These are phyloP conservation scores for Drosophila serrata DNA, from an alignment of 1,140 invertebrate species.

Conservation along the genomic window DNA sequence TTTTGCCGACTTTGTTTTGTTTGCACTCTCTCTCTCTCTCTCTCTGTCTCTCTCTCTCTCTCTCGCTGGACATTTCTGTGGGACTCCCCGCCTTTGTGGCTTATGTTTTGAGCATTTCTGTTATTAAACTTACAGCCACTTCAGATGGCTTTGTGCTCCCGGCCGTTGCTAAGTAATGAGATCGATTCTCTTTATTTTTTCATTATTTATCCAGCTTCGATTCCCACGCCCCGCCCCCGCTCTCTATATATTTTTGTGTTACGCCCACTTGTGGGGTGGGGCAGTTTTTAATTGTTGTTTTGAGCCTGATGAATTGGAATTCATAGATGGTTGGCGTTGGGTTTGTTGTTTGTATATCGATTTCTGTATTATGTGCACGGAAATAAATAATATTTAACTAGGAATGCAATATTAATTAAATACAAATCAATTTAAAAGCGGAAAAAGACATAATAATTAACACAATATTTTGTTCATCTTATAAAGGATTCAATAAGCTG, in stretches of 20 bases:
- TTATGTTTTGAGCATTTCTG: conserved; percentile 73
- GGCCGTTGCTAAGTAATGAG: conserved; percentile 77
- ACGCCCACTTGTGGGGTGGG: conserved; percentile 47
- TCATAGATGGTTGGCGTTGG: conserved; percentile 45
- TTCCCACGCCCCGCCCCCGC: background rate
- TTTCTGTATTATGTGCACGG: conserved; percentile 8
- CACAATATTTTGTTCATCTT: background rate
- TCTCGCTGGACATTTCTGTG: conserved; percentile 58
- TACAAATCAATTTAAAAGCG: too few species aligned
- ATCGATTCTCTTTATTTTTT: conserved; percentile 62
- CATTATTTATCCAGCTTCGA: conserved; percentile 19
- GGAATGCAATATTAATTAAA: too few species aligned
- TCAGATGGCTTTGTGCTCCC: conserved; percentile 55
- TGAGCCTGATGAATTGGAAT: conserved; percentile 48
- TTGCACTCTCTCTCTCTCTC: conserved; percentile 27
- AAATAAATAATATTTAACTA: background rate
- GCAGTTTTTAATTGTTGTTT: conserved; percentile 45
- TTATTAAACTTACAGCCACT: conserved; percentile 70
- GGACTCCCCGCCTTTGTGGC: conserved; percentile 64
- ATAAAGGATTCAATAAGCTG: too few species aligned
- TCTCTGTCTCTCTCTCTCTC: too few species aligned
- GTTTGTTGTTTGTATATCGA: conserved; percentile 26
- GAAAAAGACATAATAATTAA: too few species aligned
- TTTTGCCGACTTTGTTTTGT: conserved; percentile 63
- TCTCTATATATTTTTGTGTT: background rate